These are phyloP conservation scores for Scelioninae gen. 2 DNA, from an alignment of 2,888 invertebrate genomes.

Conservation along the genomic window DNA sequence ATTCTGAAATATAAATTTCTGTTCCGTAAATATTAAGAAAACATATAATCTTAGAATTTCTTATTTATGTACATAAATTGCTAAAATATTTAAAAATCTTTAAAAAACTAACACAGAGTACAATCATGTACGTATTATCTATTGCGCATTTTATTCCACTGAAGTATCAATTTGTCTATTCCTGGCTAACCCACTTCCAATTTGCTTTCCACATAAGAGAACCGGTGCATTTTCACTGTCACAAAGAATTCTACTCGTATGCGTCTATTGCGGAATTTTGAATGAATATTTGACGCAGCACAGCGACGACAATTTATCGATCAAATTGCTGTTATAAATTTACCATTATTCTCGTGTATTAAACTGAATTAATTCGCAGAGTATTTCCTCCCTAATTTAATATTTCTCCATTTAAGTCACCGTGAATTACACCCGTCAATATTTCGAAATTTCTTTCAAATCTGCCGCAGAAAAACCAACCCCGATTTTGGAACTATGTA, in stretches of 20 bases:
- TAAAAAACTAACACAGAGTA: no score
- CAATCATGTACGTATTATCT: no score
- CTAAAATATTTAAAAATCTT: no score
- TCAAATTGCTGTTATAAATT: not conserved
- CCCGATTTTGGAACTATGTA: slow-evolving; percentile 33
- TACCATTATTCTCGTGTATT: no score
- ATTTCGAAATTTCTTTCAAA: no score
- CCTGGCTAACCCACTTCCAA: slow-evolving; percentile 51
- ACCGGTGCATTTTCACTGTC: slow-evolving; percentile 50
- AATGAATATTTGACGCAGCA: slow-evolving; percentile 12
- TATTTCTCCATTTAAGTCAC: no score
- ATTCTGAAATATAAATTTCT: no score
- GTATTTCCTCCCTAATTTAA: not conserved
- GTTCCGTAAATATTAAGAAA: no score
- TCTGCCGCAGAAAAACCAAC: not conserved
- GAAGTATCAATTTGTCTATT: slow-evolving; percentile 44
- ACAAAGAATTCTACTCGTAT: slow-evolving; percentile 45
- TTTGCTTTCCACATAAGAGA: slow-evolving; percentile 46
- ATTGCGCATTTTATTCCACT: slow-evolving; percentile 6
- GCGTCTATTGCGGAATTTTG: slow-evolving; percentile 40
- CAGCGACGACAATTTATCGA: slow-evolving; percentile 6
- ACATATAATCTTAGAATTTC: no score
- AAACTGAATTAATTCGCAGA: no score
- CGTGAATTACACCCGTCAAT: not conserved
- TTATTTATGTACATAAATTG: no score